These are phyloP conservation scores for Ptilorrhoa leucosticta DNA, from an alignment of 2,113 vertebrate species.

Conservation along the genomic window DNA sequence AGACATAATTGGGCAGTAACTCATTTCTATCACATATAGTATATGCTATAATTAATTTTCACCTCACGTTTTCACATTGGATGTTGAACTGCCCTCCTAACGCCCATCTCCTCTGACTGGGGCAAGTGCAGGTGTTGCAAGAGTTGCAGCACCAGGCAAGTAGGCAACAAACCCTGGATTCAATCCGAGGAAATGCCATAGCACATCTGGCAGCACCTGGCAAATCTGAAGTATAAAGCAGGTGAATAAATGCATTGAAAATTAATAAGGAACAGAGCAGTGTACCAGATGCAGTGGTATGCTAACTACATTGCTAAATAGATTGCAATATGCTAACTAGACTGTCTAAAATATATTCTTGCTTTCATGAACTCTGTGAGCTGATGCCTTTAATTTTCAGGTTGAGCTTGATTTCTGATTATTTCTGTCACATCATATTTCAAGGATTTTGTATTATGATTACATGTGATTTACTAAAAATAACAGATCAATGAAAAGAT, in stretches of 20 bases:
- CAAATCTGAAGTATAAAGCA: background rate
- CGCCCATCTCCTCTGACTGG: background rate
- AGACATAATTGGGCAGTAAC: conserved; percentile 51
- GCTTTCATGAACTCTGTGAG: conserved; percentile 8
- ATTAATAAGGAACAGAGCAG: conserved; percentile 1
- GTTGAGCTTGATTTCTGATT: conserved; percentile 46
- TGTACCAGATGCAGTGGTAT: background rate
- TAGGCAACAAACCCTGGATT: background rate
- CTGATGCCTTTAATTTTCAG: conserved; percentile 20
- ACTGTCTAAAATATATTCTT: background rate
- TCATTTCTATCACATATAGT: conserved; percentile 33
- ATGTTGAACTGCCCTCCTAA: background rate
- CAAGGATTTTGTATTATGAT: conserved; percentile 37
- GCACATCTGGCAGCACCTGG: background rate
- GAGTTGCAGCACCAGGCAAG: background rate
- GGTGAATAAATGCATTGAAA: background rate
- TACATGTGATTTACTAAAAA: conserved; percentile 46
- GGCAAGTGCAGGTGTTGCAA: background rate
- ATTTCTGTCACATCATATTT: conserved; percentile 17
- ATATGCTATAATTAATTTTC: conserved; percentile 32
- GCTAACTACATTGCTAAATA: conserved; percentile 38
- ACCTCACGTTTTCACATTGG: background rate
- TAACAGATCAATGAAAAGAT: conserved; percentile 35
- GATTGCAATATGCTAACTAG: conserved; percentile 41
- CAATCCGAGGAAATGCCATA: background rate